phyloP scores from a whole-genome alignment of 2,797 vertebrate species.

The Enteromius anoplus region DNA sequence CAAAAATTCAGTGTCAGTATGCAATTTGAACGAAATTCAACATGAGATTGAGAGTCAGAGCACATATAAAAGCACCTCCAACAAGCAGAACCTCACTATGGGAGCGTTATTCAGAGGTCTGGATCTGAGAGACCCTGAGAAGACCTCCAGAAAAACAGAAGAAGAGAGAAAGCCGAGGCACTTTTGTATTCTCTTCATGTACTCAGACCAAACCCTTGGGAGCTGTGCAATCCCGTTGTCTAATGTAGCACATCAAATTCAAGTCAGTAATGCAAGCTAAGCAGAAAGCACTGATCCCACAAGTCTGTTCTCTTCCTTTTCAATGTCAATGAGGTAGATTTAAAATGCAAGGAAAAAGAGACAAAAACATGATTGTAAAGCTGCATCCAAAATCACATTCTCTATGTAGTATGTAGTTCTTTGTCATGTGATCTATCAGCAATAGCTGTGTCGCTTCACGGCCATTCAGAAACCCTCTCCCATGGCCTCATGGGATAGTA shows the following conservation, averaged over 20 bases:
- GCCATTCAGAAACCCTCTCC: background rate
- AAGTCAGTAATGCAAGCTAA: slow-evolving; percentile 65
- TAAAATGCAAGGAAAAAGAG: slow-evolving; percentile 17
- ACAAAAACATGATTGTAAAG: slow-evolving; percentile 32
- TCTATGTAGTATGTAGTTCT: background rate
- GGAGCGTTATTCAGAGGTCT: slow-evolving; percentile 40
- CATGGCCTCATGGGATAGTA: too few relatives aligned
- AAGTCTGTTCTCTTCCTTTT: slow-evolving; percentile 58
- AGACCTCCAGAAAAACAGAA: slow-evolving; percentile 41
- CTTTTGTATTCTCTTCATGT: slow-evolving; percentile 56
- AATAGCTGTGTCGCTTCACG: background rate
- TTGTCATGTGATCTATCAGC: background rate
- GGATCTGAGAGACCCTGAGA: slow-evolving; percentile 18
- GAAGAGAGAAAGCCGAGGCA: background rate
- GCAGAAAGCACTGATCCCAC: slow-evolving; percentile 64
- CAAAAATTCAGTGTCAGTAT: background rate
- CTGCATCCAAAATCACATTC: background rate
- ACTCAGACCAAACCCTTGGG: slow-evolving; percentile 43
- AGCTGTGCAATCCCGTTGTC: slow-evolving; percentile 58
- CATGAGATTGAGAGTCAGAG: slow-evolving; percentile 1
- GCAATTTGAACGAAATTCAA: slow-evolving; percentile 32
- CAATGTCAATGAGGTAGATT: slow-evolving; percentile 58
- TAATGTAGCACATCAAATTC: slow-evolving; percentile 66
- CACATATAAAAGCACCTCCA: slow-evolving; percentile 34
- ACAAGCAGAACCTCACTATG: slow-evolving; percentile 37